Conservation (phyloP, 2,113 vertebrate genomes). For the Carassius auratus region DNA sequence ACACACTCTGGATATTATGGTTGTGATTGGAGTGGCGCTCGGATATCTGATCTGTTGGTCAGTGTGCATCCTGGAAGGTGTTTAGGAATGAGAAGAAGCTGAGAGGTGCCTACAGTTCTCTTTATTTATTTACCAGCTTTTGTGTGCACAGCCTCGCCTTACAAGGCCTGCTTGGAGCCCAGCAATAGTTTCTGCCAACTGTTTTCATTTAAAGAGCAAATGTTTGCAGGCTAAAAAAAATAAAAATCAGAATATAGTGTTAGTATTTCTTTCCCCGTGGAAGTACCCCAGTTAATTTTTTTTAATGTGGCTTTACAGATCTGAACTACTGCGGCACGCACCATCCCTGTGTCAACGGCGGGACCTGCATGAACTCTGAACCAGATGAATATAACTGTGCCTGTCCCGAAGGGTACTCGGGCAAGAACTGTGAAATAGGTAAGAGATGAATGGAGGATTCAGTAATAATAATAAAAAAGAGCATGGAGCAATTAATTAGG, state of each 20-base stretch:
- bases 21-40: conserved; percentile 70
- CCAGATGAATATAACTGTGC: conserved; percentile 89
- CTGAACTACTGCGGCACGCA: conserved; percentile 96
- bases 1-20: conserved; percentile 64
- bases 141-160: conserved; percentile 56
- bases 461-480: neutral
- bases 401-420: conserved; percentile 91
- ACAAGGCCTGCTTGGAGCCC: conserved; percentile 24
- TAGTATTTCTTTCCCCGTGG: neutral
- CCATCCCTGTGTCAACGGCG: conserved; percentile 89
- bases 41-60: conserved; percentile 68
- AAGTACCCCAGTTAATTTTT: neutral
- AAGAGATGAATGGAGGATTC: conserved; percentile 8
- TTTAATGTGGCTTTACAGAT: conserved; percentile 73
- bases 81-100: conserved; percentile 70
- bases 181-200: conserved; percentile 43
- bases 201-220: conserved; percentile 30
- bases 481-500: neutral
- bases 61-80: conserved; percentile 68
- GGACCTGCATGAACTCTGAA: conserved; percentile 93
- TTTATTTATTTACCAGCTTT: conserved; percentile 77
- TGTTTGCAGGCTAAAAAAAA: conserved; percentile 7
- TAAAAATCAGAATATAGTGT: neutral
- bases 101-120: conserved; percentile 65
- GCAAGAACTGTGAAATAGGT: conserved; percentile 94